Percentiles rank a stretch among this genome's conserved stretches.
Evolutionary conservation across 2,888 invertebrate species (phyloP).

Genomic region (Portevinia maculata): DNA sequence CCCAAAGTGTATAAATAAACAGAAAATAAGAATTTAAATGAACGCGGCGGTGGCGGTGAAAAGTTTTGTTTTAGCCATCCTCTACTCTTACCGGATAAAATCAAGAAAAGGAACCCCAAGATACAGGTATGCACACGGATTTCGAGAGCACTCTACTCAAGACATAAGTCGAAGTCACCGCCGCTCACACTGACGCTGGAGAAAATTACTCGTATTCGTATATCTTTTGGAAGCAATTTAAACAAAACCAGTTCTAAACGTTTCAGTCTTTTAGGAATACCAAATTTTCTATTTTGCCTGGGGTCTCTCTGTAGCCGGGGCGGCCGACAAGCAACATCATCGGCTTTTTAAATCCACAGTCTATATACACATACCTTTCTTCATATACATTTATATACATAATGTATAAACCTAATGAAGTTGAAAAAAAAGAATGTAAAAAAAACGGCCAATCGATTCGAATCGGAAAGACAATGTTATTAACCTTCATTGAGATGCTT

Average conservation of each 20-base stretch:
- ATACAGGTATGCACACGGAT: slow-evolving; percentile 69
- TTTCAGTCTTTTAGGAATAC: slow-evolving; percentile 71
- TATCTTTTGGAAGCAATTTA: slow-evolving; percentile 66
- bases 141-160: slow-evolving; percentile 65
- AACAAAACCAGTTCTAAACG: slow-evolving; percentile 71
- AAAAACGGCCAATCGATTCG: slow-evolving; percentile 69
- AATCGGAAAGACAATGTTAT: slow-evolving; percentile 72
- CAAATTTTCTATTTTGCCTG: slow-evolving; percentile 69
- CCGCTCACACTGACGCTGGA: slow-evolving; percentile 37
- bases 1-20: slow-evolving; percentile 70
- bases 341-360: slow-evolving; percentile 51
- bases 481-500: slow-evolving; percentile 72
- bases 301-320: slow-evolving; percentile 38
- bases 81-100: slow-evolving; percentile 66
- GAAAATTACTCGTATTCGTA: slow-evolving; percentile 59
- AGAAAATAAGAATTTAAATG: slow-evolving; percentile 68
- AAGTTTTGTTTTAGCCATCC: slow-evolving; percentile 70
- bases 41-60: slow-evolving; percentile 47
- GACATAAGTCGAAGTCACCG: slow-evolving; percentile 40
- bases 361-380: slow-evolving; percentile 20
- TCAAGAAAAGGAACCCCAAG: slow-evolving; percentile 59
- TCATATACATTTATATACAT: neutral
- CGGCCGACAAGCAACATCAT: slow-evolving; percentile 57
- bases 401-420: slow-evolving; percentile 28
- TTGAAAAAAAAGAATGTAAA: slow-evolving; percentile 39